Evolutionary conservation across 2,797 vertebrate genomes (phyloP).

Genomic region (Pygocentrus nattereri): DNA sequence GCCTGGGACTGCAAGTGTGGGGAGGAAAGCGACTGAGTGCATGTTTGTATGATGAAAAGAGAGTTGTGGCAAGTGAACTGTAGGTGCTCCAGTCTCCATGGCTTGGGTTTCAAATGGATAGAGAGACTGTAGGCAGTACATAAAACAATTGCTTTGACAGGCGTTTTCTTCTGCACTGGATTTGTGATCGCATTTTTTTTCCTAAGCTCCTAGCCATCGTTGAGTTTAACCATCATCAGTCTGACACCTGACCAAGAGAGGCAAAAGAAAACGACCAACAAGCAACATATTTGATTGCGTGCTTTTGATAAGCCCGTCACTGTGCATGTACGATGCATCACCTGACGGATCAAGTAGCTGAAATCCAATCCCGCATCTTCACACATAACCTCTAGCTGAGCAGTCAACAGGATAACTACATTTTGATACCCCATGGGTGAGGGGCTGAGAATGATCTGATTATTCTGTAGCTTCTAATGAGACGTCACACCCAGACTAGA

Average conservation of each 20-base stretch:
- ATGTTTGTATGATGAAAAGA: conserved; percentile 59
- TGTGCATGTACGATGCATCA: conserved; percentile 72
- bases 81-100: conserved; percentile 43
- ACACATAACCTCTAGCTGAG: conserved; percentile 72
- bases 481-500: conserved; percentile 75
- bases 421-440: conserved; percentile 72
- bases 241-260: conserved; percentile 63
- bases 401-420: conserved; percentile 77
- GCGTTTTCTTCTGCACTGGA: conserved; percentile 39
- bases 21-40: conserved; percentile 62
- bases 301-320: conserved; percentile 70
- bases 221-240: conserved; percentile 53
- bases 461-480: conserved; percentile 75
- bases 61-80: conserved; percentile 62
- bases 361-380: conserved; percentile 76
- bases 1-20: conserved; percentile 69
- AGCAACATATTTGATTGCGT: conserved; percentile 73
- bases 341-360: conserved; percentile 75
- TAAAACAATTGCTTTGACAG: conserved; percentile 23
- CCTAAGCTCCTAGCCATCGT: conserved; percentile 63
- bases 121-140: conserved; percentile 40
- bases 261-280: conserved; percentile 64
- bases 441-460: conserved; percentile 71
- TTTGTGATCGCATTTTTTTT: conserved; percentile 49
- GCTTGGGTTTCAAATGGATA: conserved; percentile 14